Evolutionary conservation across 1,140 invertebrate species (phyloP).

Genomic region (Hermatobates lingyangjiaoensis): DNA sequence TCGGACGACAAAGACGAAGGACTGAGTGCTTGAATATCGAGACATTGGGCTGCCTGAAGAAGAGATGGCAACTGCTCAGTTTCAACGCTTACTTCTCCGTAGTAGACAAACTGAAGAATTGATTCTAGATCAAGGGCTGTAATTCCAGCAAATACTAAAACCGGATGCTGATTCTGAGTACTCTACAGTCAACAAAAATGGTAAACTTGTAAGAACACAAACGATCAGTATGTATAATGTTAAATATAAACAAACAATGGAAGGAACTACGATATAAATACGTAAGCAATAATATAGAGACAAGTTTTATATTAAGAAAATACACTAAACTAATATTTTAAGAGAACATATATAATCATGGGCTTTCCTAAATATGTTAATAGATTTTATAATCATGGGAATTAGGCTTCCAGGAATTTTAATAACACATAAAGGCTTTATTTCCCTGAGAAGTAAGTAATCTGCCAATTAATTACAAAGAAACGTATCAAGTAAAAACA

Average conservation of each 20-base stretch:
- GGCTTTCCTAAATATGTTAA: no score
- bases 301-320: neutral
- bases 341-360: no score
- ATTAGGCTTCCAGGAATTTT: no score
- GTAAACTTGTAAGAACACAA: neutral
- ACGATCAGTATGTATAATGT: neutral
- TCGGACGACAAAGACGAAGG: constrained; percentile 30
- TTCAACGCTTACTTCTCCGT: constrained; percentile 40
- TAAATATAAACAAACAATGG: no score
- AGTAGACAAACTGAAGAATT: constrained; percentile 39
- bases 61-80: constrained; percentile 37
- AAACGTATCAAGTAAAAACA: no score
- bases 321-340: no score
- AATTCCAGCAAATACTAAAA: constrained; percentile 42
- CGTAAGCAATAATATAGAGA: neutral
- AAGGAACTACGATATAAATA: neutral
- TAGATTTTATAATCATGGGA: no score
- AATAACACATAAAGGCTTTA: no score
- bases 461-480: no score
- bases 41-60: constrained; percentile 38
- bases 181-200: constrained; percentile 25
- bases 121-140: constrained; percentile 38
- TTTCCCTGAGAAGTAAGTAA: no score
- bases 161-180: constrained; percentile 41
- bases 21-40: constrained; percentile 37